Base-by-base conservation (phyloP, 2,797 vertebrate species). In the Bradypodion ventrale region DNA sequence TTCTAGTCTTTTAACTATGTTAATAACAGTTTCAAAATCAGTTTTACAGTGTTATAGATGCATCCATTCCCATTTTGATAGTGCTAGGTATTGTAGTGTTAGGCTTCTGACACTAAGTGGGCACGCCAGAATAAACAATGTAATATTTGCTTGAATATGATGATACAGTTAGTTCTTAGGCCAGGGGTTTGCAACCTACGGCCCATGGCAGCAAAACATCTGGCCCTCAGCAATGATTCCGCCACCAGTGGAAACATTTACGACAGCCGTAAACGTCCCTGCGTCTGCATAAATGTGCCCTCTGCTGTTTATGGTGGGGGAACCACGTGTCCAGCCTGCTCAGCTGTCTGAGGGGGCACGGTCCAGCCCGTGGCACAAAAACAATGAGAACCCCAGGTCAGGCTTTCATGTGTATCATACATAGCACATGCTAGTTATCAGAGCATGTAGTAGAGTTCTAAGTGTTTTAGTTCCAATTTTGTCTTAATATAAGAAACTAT, bases 391-490 rank as follows among this genome's bases (percentile, higher is more conserved):
- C n/a, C n/a, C n/a, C n/a, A n/a, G n/a, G n/a, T n/a, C n/a, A 0
- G 70, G 77, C 35, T 46, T 84, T 83, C 35, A n/a, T 82, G 65
- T 78, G 86, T 87, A 88, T 60, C 1, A 0, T 78, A 0, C 29
- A 80, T 40, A 59, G 78, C 65, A 80, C 62, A 65, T 32, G 25
- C 72, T 73, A 56, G 52, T 56, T 88, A 84, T 82, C 32, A 87
- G 85, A 35, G 3, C 35, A 86, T 66, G 52, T 73, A 83, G 59
- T 62, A 78, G 21, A 66, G 83, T 85, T 80, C 73, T 44, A 27
- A 80, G 37, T 27, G n/a, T 80, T 80, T 12, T 49, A 13, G 52
- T 70, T 87, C 37, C 84, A 80, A 16, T 7, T 78, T 82, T 21
- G 8, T 82, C 40, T 13, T 82, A 74, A 52, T 72, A 52, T 69